Base-by-base conservation (phyloP, 1,140 invertebrate genomes). In the Argopecten irradians region DNA sequence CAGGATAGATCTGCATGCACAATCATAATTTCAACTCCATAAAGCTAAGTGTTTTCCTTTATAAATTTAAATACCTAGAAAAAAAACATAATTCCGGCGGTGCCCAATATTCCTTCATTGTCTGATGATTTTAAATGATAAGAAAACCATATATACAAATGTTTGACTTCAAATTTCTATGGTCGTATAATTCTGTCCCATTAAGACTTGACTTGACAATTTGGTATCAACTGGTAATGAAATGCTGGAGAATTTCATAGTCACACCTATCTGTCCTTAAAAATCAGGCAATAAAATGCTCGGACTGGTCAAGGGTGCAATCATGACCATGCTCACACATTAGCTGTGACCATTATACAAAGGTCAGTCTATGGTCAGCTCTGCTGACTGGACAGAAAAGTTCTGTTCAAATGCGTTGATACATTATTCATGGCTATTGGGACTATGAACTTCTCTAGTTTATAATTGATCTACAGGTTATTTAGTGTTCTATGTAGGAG, bases 271-370 rank as follows among this genome's bases (percentile, higher is more conserved):
- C 55, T 28, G 55, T 71, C n/a, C n/a, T 71, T 71, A 71, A 28
- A 71, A 28, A 71, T 71, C 55, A 71, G 55, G 55, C 28, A 71
- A 22, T 71, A 71, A 71, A 71, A 71, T 71, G 22, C 55, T 71
- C 22, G n/a, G 55, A 71, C 22, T 71, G 55, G 55, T 71, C 55
- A 71, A 28, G 55, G 55, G 55, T 71, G 55, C 55, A 71, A 71
- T 71, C 55, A 71, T 71, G 55, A 28, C n/a, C 55, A 71, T 71
- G 55, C 55, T 71, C 55, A 71, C 55, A 71, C 55, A 71, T 71
- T 71, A 71, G 22, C 11, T 28, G 55, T 71, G 55, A 71, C 55
- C 55, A 71, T 71, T 71, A 71, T 71, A 71, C 28, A 71, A n/a
- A 71, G 55, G 55, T 71, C 55, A 71, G 55, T 71, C 55, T n/a